Evolutionary conservation across 2,797 vertebrate genomes (phyloP), one percentile per base, ranked within the genome.

Genomic region (Otolemur crassicaudatus): DNA sequence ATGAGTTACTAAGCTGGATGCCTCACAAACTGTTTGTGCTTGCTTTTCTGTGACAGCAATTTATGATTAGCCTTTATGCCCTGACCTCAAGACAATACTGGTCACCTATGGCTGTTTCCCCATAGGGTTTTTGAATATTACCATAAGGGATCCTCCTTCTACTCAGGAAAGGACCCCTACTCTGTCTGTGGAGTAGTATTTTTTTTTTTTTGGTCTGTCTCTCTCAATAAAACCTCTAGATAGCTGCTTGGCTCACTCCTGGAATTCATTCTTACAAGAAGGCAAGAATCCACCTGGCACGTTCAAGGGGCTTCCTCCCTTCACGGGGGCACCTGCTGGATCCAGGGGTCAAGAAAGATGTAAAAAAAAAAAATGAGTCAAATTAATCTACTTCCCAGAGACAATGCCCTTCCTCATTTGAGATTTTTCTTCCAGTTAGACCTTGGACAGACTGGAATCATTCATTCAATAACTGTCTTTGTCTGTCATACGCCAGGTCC

Each of bases 301-400:
- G 65, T 67, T n/a, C 65, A 2, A 17, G 65, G 65, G 7, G 8
- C 16, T 34, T 67, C 31, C 31, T 34, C 65, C 31, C 65, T 67
- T 67, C 31, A 19, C 3, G n/a, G 65, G 31, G 17, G 19, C 17
- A 34, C 17, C 3, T 67, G 16, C 31, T 67, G 7, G 16, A 67
- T 67, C 31, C n/a, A 67, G 31, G 43, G 13, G 70, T 46, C 56
- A 49, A 88, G 91, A 67, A 65, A 67, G 37, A 6, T 89, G 7
- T 49, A 73, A 76, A 86, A 94, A 91, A 37, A 73, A 77, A 86
- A 92, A 91, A 37, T 46, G 34, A 91, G 9, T 87, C 49, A 76
- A 83, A 90, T 93, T 63, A 75, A 95, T 92, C 83, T 84, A 60
- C 23, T 91, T 86, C 58, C 63, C 79, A 94, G 46, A 77, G 40